Evolutionary conservation across 2,113 vertebrate species (phyloP).

Genomic region (Barnardius zonarius): DNA sequence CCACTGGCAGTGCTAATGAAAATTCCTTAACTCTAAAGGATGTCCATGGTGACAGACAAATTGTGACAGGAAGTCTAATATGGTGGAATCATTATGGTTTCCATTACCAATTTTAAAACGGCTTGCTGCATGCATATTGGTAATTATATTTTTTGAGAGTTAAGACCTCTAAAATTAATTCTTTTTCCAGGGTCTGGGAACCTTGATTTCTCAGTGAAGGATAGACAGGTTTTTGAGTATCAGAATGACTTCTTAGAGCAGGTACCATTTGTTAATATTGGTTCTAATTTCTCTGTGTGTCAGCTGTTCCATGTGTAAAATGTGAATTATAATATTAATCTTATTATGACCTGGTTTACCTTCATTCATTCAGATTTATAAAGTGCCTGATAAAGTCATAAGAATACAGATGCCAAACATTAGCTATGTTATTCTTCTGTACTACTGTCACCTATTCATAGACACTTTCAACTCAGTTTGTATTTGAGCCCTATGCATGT

Average conservation of each 20-base stretch:
- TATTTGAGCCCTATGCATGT: not conserved
- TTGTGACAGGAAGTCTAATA: not conserved
- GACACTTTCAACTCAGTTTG: not conserved
- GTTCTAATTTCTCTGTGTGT: not conserved
- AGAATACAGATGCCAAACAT: not conserved
- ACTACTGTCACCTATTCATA: not conserved
- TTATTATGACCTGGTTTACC: not conserved
- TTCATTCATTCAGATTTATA: conserved; percentile 16
- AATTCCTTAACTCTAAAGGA: conserved; percentile 3
- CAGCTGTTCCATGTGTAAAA: not conserved
- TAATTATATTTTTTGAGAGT: not conserved
- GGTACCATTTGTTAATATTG: not conserved
- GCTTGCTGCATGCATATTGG: not conserved
- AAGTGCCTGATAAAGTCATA: not conserved
- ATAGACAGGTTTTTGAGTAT: not conserved
- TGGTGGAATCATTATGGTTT: not conserved
- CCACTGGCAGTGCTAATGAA: conserved; percentile 12
- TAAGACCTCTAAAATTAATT: not conserved
- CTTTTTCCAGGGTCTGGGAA: not conserved
- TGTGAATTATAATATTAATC: conserved; percentile 18
- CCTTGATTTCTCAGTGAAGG: not conserved
- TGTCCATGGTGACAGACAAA: conserved; percentile 8
- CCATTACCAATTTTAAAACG: not conserved
- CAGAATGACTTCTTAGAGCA: not conserved
- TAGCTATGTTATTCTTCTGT: not conserved